Conservation (phyloP, 2,888 invertebrate species). For the Hemithea aestivaria region DNA sequence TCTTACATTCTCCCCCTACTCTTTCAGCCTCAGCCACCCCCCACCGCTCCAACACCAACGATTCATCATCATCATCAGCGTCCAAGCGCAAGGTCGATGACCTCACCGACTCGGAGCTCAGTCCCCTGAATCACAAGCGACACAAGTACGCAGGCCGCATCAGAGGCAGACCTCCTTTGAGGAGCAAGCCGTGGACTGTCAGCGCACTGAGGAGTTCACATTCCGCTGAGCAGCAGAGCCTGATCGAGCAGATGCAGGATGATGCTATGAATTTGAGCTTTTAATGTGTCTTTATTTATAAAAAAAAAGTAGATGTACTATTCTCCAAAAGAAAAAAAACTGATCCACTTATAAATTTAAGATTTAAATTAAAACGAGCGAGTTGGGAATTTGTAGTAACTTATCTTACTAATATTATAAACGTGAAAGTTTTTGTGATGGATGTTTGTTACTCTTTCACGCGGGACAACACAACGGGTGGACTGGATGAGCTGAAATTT, state of each 20-base stretch:
- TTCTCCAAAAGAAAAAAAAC: no score
- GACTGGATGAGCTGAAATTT: no score
- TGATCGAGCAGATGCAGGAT: conserved; percentile 43
- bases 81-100: conserved; percentile 61
- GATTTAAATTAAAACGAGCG: no score
- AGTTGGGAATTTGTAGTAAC: no score
- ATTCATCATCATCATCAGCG: conserved; percentile 46
- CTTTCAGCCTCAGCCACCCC: conserved; percentile 48
- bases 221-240: conserved; percentile 51
- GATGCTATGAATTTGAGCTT: conserved; percentile 55
- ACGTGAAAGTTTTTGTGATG: no score
- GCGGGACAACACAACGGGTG: no score
- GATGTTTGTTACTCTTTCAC: no score
- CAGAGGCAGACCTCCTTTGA: conserved; percentile 61
- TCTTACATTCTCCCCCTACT: no score
- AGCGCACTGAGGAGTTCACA: conserved; percentile 39
- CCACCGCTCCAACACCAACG: conserved; percentile 41
- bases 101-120: conserved; percentile 50
- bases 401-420: no score
- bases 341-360: no score
- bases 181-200: conserved; percentile 26
- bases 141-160: conserved; percentile 65
- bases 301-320: no score
- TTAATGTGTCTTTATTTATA: conserved; percentile 27
- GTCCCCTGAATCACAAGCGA: conserved; percentile 66